Evolutionary conservation across 2,113 vertebrate genomes (phyloP).

Genomic region (Nycticebus coucang): DNA sequence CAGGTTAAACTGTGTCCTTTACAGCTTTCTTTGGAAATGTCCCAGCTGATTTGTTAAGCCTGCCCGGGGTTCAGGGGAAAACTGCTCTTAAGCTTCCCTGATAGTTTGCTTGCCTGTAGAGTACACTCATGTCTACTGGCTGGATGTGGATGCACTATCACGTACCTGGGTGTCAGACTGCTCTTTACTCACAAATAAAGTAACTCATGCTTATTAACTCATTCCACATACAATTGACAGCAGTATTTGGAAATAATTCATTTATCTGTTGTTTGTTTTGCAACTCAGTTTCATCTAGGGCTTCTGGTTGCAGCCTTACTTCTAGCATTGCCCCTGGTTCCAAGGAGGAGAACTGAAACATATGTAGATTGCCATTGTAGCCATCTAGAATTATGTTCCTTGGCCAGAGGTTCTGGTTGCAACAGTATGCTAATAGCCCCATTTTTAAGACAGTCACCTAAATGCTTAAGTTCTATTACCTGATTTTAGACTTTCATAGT

Average conservation of each 20-base stretch:
- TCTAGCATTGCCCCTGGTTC: conserved; percentile 13
- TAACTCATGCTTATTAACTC: background rate
- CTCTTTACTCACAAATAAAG: background rate
- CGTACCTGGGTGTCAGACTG: background rate
- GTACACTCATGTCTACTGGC: background rate
- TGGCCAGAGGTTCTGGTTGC: background rate
- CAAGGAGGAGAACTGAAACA: conserved; percentile 37
- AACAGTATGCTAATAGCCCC: background rate
- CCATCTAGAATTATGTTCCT: conserved; percentile 33
- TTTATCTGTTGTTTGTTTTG: conserved; percentile 24
- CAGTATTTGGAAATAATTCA: background rate
- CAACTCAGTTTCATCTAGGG: background rate
- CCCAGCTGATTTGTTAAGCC: background rate
- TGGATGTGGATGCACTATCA: background rate
- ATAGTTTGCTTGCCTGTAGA: background rate
- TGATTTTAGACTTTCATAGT: background rate
- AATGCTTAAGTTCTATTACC: background rate
- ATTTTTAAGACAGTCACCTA: background rate
- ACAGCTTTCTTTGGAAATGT: background rate
- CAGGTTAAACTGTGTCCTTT: conserved; percentile 15
- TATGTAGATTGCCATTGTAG: background rate
- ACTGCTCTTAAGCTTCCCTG: background rate
- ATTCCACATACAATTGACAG: background rate
- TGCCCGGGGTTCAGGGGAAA: background rate
- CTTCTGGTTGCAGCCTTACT: background rate